These are phyloP conservation scores for Spea bombifrons DNA, from an alignment of 2,113 vertebrate genomes.

Conservation along the genomic window DNA sequence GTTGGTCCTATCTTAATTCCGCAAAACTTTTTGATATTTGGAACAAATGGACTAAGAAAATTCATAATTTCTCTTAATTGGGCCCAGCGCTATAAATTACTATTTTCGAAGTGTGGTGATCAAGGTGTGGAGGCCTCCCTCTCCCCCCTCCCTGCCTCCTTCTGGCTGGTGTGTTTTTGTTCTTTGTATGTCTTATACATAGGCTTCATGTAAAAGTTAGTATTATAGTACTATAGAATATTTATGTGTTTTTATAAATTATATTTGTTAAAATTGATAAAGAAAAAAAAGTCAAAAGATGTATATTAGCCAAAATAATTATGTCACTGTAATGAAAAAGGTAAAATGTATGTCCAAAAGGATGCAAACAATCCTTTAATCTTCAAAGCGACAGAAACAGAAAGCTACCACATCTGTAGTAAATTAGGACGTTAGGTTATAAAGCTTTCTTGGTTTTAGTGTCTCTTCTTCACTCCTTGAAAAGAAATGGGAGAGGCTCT, in stretches of 20 bases:
- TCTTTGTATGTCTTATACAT: too few species aligned
- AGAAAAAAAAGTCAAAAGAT: slow-evolving; percentile 4
- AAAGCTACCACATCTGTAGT: slow-evolving; percentile 39
- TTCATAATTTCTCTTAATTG: too few species aligned
- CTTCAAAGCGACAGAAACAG: slow-evolving; percentile 45
- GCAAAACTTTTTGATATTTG: too few species aligned
- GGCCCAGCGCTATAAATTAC: too few species aligned
- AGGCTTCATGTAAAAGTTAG: too few species aligned
- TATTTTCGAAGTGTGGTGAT: too few species aligned
- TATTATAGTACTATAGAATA: too few species aligned
- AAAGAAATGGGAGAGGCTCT: slow-evolving; percentile 15
- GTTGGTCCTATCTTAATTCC: too few species aligned
- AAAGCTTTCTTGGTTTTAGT: background rate
- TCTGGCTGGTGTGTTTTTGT: too few species aligned
- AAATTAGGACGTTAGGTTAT: slow-evolving; percentile 25
- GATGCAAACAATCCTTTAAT: slow-evolving; percentile 32
- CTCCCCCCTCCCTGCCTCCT: too few species aligned
- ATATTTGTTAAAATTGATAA: background rate
- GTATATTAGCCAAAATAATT: slow-evolving; percentile 9
- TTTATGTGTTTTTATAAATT: background rate
- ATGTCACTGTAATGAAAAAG: slow-evolving; percentile 10
- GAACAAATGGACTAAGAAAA: too few species aligned
- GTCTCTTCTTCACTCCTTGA: slow-evolving; percentile 20
- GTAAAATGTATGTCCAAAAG: slow-evolving; percentile 14
- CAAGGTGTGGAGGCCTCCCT: too few species aligned